A percentile compares a stretch with the other conserved stretches of the same genome.
Evolutionary conservation across 2,888 invertebrate genomes (phyloP).

Genomic region (Himalopsyche anomala): DNA sequence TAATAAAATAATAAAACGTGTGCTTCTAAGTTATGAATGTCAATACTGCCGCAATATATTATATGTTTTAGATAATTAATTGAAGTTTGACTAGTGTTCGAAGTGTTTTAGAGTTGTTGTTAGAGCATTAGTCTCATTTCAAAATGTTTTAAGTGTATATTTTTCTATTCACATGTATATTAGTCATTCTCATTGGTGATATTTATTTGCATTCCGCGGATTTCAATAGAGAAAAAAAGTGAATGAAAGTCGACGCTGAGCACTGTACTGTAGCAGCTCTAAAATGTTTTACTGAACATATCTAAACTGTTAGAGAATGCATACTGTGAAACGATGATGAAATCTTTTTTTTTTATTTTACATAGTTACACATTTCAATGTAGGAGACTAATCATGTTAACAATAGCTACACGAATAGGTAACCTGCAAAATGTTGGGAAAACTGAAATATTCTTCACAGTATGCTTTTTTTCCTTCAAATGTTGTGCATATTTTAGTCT

Average conservation of each 20-base stretch:
- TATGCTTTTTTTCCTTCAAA: constrained; percentile 8
- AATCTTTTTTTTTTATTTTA: neutral
- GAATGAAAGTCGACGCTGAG: neutral
- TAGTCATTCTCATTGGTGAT: constrained; percentile 58
- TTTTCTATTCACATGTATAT: constrained; percentile 50
- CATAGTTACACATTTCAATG: neutral
- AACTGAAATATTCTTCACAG: neutral
- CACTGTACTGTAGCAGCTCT: constrained; percentile 26
- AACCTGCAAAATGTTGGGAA: neutral
- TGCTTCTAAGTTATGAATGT: constrained; percentile 30
- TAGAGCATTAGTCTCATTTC: constrained; percentile 55
- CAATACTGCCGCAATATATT: constrained; percentile 24
- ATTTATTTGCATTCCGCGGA: constrained; percentile 57
- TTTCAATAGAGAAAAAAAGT: neutral
- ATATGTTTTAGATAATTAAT: constrained; percentile 34
- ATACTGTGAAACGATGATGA: neutral
- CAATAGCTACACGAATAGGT: constrained; percentile 9
- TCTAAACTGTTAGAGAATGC: neutral
- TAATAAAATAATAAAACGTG: neutral
- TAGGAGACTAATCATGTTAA: neutral
- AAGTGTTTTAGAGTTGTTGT: constrained; percentile 54
- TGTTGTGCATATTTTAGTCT: neutral
- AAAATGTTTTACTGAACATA: constrained; percentile 18
- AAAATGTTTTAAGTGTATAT: constrained; percentile 48
- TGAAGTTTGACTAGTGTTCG: constrained; percentile 37